phyloP scores from a whole-genome alignment of 2,113 vertebrate species.

The Lepus timidus region DNA sequence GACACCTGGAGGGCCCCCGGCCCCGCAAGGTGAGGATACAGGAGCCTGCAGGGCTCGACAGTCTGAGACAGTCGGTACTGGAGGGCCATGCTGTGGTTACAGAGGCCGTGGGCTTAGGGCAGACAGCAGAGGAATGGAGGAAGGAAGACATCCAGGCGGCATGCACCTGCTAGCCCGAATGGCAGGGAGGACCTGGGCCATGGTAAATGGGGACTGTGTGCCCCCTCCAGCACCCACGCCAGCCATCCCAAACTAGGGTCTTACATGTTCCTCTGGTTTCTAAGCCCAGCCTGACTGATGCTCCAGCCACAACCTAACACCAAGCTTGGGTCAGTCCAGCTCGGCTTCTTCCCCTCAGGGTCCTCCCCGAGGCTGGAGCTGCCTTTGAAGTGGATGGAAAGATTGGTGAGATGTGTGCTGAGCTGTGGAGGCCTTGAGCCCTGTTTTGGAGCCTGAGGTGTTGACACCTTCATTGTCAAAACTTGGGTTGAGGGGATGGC shows the following conservation, averaged over 20 bases:
- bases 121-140: neutral
- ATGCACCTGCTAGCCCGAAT: no score
- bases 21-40: neutral
- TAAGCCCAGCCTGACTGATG: neutral
- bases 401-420: conserved; percentile 67
- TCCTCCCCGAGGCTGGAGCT: neutral
- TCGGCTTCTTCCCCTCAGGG: neutral
- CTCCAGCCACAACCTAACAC: neutral
- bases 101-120: neutral
- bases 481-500: neutral
- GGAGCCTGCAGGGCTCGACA: neutral
- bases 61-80: neutral
- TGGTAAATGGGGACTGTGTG: neutral
- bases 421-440: conserved; percentile 37
- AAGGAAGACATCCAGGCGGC: neutral
- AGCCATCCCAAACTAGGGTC: neutral
- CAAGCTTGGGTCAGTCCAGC: neutral
- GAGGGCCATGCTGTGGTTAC: neutral
- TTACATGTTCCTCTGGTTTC: neutral
- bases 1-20: neutral
- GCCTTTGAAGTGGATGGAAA: conserved; percentile 72
- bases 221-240: neutral
- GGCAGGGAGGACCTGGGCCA: neutral
- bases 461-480: conserved; percentile 63
- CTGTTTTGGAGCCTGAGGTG: conserved; percentile 5